Base-by-base conservation (phyloP, 2,113 vertebrate species). In the Silurus meridionalis region DNA sequence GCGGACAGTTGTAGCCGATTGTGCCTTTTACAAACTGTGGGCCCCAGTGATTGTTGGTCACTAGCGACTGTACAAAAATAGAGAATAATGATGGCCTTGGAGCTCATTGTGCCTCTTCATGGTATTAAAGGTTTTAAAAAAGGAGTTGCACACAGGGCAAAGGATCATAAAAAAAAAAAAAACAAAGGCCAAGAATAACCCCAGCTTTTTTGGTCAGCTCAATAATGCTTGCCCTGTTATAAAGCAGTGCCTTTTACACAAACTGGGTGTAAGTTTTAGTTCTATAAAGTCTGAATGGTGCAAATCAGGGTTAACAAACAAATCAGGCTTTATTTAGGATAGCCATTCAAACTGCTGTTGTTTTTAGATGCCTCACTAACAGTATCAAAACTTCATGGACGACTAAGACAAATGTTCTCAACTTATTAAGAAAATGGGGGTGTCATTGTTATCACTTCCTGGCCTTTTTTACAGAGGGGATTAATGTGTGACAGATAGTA, bases 31-130 rank as follows among this genome's bases (percentile, higher is more conserved):
- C 88, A 89, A 86, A 89, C 90, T 83, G 66, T 89, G 87, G 88
- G 83, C 61, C 82, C 64, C 85, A 83, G 88, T 89, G 84, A 88
- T 86, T 91, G 85, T 85, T 87, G 87, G 90, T 89, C 89, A 89
- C 83, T 77, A 84, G 83, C 79, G 66, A 88, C 87, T 75, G 64
- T 69, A 84, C 77, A 88, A 90, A 91, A 90, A 91, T 90, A 91
- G 90, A 86, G 83, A 91, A 91, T 91, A 91, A 91, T 91, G 88
- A 89, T 90, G 87, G 89, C 77, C 77, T 88, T 90, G 84, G 78
- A 82, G 86, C 23, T 89, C 74, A 89, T 89, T 91, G 90, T 88
- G 90, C 87, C 89, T 87, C 82, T 86, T 90, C 82, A 90, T 86
- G 88, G 87, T 90, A 89, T 88, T 90, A 87, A 91, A 84, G 84